Evolutionary conservation across 2,888 invertebrate genomes (phyloP).

Genomic region (Chromoteleia sp.): DNA sequence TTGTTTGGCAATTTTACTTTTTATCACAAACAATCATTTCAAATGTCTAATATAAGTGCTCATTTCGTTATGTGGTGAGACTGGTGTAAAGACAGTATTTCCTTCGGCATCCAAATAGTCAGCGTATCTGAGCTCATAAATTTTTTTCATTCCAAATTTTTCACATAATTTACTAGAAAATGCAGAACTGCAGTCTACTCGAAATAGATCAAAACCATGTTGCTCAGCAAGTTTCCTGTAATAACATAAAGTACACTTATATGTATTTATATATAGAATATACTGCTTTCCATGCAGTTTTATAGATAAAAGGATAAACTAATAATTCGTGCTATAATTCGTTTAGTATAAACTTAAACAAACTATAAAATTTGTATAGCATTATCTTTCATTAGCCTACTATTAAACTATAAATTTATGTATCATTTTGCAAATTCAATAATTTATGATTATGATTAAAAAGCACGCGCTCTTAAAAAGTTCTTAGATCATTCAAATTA

Average conservation of each 20-base stretch:
- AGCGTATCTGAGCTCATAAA: conserved; percentile 88
- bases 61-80: conserved; percentile 87
- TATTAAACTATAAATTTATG: too few relatives aligned
- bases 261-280: too few relatives aligned
- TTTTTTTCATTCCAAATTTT: conserved; percentile 89
- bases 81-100: conserved; percentile 88
- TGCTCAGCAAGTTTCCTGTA: conserved; percentile 87
- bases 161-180: conserved; percentile 91
- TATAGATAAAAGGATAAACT: too few relatives aligned
- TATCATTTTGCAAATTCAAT: too few relatives aligned
- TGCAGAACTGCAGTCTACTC: conserved; percentile 91
- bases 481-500: neutral
- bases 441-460: too few relatives aligned
- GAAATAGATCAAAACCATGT: conserved; percentile 87
- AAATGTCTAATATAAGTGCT: conserved; percentile 86
- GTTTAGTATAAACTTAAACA: too few relatives aligned
- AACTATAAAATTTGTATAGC: too few relatives aligned
- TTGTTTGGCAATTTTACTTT: too few relatives aligned
- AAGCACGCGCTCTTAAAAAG: too few relatives aligned
- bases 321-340: too few relatives aligned
- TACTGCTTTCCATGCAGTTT: too few relatives aligned
- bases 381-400: too few relatives aligned
- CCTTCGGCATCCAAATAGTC: conserved; percentile 88
- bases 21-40: conserved; percentile 38
- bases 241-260: conserved; percentile 71